Evolutionary conservation across 2,113 vertebrate genomes (phyloP).

Genomic region (Notechis scutatus): DNA sequence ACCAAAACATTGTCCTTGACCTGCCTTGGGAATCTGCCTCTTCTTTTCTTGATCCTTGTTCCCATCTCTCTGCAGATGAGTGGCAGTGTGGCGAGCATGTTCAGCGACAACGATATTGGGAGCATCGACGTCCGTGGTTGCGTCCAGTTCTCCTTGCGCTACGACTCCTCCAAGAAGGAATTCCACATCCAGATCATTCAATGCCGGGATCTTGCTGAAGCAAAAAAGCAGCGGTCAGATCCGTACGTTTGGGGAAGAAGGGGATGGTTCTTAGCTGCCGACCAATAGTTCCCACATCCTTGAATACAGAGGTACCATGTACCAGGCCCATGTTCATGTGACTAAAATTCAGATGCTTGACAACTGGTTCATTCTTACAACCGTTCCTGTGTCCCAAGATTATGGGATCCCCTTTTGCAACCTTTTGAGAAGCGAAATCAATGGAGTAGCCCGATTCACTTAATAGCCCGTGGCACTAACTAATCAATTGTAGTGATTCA

Average conservation of each 20-base stretch:
- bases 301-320: not conserved
- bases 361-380: too few species aligned
- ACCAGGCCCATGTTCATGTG: too few species aligned
- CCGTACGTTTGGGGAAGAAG: constrained; percentile 76
- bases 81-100: constrained; percentile 90
- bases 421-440: too few species aligned
- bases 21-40: not conserved
- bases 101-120: constrained; percentile 82
- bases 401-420: too few species aligned
- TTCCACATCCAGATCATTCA: constrained; percentile 80
- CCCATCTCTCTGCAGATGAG: constrained; percentile 71
- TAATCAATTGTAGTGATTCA: too few species aligned
- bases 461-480: too few species aligned
- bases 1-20: not conserved
- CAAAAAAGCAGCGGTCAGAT: constrained; percentile 82
- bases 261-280: not conserved
- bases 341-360: too few species aligned
- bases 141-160: constrained; percentile 82
- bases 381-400: too few species aligned
- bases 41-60: not conserved
- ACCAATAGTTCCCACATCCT: fast-evolving
- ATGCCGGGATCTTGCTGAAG: constrained; percentile 85
- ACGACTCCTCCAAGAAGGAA: constrained; percentile 76
- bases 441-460: too few species aligned
- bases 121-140: constrained; percentile 81